Percentiles rank a stretch among this genome's conserved stretches.
These are phyloP conservation scores for Lepeophtheirus salmonis DNA, from an alignment of 1,140 invertebrate species.

Conservation along the genomic window DNA sequence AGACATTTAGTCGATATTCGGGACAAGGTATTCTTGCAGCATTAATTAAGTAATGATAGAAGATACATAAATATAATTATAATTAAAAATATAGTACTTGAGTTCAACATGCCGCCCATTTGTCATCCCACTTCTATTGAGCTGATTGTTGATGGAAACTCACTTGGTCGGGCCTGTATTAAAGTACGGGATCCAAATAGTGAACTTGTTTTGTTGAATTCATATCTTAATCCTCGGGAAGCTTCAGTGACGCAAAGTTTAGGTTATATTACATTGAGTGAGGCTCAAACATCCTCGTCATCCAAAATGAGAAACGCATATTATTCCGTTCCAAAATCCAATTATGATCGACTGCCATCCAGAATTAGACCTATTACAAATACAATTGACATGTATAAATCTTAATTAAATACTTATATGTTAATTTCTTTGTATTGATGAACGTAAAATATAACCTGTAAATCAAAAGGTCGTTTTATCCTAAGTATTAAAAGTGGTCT, in stretches of 20 bases:
- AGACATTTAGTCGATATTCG: too few species aligned
- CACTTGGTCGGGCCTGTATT: not conserved
- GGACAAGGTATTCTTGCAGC: too few species aligned
- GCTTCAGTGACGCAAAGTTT: not conserved
- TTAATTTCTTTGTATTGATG: not conserved
- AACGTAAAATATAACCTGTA: too few species aligned
- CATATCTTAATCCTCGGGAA: not conserved
- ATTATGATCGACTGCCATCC: not conserved
- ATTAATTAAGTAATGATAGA: too few species aligned
- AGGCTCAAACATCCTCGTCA: not conserved
- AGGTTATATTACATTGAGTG: not conserved
- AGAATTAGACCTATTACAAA: not conserved
- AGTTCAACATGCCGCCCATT: not conserved
- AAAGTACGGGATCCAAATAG: not conserved
- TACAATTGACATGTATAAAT: not conserved
- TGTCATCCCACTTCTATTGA: not conserved
- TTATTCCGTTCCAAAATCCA: not conserved
- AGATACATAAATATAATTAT: too few species aligned
- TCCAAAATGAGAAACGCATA: not conserved
- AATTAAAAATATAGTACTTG: constrained; percentile 8
- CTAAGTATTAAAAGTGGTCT: too few species aligned
- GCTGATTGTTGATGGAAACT: not conserved
- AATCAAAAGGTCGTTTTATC: too few species aligned
- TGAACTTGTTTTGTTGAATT: not conserved
- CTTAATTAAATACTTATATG: not conserved